Base-by-base conservation (phyloP, 2,888 invertebrate species). In the Drosophila recens region DNA sequence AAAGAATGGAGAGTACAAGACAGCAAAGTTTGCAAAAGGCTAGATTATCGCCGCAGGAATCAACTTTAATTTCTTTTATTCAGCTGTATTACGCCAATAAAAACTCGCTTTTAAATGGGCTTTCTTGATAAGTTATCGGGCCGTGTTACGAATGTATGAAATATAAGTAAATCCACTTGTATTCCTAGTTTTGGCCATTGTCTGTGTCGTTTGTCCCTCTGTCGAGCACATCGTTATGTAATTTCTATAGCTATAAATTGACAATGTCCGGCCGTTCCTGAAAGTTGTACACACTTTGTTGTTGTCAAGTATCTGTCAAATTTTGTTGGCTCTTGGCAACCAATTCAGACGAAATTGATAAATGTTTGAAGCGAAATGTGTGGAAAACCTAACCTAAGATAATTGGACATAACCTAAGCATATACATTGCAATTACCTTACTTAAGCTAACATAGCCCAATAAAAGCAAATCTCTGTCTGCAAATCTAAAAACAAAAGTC, bases 31-130 rank as follows among this genome's bases (percentile, higher is more conserved):
- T 48, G 53, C 67, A 62, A 63, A 59, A 68, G 62, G 62, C 77
- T 42, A 54, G 43, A 43, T 43, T 45, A 77, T 65, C 53, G 66
- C 78, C 76, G 46, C 43, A 43, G 70, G 62, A 78, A 67, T 56
- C 59, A 73, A 73, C 65, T 73, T 78, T 73, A 65, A 76, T 73
- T 78, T 62, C 46, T 65, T 78, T 73, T 61, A 69, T 64, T 61
- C 53, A 58, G 43, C 46, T 66, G 61, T 51, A 64, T 57, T 62
- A 56, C 6, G 69, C 34, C 76, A 73, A 78, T 78, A 66, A 59
- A 75, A 76, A 66, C 48, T 61, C 57, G 30, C 61, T 77, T 77
- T 56, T 46, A 68, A 72, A 51, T 64, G 52, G 59, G 63, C 65
- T 65, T 70, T 59, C 36, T 46, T 61, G 64, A 62, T 43, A 58